Conservation (phyloP, 2,888 invertebrate genomes). For the Agrochola lota region DNA sequence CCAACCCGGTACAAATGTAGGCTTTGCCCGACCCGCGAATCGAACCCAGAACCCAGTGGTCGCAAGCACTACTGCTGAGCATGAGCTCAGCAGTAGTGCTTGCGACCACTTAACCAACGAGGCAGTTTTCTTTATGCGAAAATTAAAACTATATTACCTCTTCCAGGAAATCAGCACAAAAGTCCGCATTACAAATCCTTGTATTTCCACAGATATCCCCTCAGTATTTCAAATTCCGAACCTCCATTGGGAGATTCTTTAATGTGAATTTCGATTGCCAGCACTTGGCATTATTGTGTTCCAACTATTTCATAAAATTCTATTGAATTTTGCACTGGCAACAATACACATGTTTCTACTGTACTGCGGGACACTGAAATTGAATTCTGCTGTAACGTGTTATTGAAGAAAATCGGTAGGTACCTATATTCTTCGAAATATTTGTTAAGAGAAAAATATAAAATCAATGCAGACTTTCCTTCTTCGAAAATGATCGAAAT, state of each 20-base stretch:
- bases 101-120: neutral
- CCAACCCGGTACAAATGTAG: too few relatives aligned
- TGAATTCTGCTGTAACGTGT: conserved; percentile 36
- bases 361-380: conserved; percentile 34
- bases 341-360: conserved; percentile 19
- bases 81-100: neutral
- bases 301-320: conserved; percentile 58
- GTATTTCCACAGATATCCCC: conserved; percentile 56
- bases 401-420: conserved; percentile 28
- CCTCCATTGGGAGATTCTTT: conserved; percentile 71
- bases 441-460: conserved; percentile 15
- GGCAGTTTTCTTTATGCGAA: neutral
- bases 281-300: conserved; percentile 57
- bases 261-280: conserved; percentile 60
- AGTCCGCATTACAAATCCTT: conserved; percentile 27
- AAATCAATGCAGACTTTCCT: neutral
- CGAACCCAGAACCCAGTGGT: too few relatives aligned
- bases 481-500: neutral
- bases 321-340: conserved; percentile 37
- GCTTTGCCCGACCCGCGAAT: too few relatives aligned
- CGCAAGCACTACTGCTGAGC: too few relatives aligned
- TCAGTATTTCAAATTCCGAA: conserved; percentile 67
- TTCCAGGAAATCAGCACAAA: neutral
- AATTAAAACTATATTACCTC: neutral
- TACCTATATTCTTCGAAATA: neutral